Base-by-base conservation (phyloP, 2,888 invertebrate species). In the Augochlorella aurata region DNA sequence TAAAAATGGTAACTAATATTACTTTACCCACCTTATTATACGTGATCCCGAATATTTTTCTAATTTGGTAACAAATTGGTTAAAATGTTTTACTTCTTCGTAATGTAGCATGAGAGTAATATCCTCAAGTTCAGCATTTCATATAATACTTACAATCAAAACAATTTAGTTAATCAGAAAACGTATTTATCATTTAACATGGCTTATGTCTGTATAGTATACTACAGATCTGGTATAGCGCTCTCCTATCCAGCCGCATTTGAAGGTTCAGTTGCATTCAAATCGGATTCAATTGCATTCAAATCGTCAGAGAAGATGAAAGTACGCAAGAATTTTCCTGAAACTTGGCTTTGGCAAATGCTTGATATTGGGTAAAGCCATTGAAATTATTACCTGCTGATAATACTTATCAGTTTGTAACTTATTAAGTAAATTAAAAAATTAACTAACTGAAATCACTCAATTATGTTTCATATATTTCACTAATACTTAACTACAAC, bases 321-420 rank as follows among this genome's bases (percentile, higher is more conserved):
- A 93, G 94, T 95, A 66, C 94, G 96, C 90, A 95, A 95, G 93
- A 94, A 95, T 93, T 97, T 97, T 93, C 96, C 96, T 58, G 96
- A 97, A 94, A 96, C 96, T 72, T 97, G 96, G 96, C 94, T 96
- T 88, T 96, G 95, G 95, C 94, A 95, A 88, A 94, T 94, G 91
- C 93, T 94, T 86, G 94, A 95, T 82, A 94, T 95, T 92, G 95
- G 95, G 96, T 96, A 95, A 94, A 92, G 88, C 90, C 88, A 90
- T 89, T 88, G 82, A 87, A 79, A 81, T 81, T 80, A 74, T 81
- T 81, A 81, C 66, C 74, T 61, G 70, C 74, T 70, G 45, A 65
- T n/a, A 45, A 68, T 18, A 50, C 18, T 65, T 8, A n/a, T 66
- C 58, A 8, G 63, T 79, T 18, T 52, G 5, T 65, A 66, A 79